These are phyloP conservation scores for Eueremaeus valkanovi DNA, from an alignment of 2,888 invertebrate species.

Conservation along the genomic window DNA sequence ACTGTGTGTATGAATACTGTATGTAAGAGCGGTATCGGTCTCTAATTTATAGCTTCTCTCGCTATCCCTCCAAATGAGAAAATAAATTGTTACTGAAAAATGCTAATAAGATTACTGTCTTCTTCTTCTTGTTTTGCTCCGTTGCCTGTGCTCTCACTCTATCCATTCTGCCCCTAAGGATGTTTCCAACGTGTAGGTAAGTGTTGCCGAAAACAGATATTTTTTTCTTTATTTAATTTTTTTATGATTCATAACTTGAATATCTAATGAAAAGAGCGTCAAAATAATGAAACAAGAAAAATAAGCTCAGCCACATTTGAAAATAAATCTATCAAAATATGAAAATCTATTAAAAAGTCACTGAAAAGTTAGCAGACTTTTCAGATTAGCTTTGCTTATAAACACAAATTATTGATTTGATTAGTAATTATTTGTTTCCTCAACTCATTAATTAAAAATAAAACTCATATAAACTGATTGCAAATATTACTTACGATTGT, in stretches of 20 bases:
- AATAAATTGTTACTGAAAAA: conserved; percentile 10
- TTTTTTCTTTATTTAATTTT: too few relatives aligned
- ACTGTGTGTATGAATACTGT: too few relatives aligned
- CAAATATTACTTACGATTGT: too few relatives aligned
- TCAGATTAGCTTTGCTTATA: too few relatives aligned
- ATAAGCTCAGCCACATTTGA: background rate
- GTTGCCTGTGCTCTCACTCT: background rate
- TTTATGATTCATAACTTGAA: background rate
- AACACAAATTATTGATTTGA: too few relatives aligned
- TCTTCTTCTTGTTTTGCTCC: background rate
- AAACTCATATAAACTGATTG: too few relatives aligned
- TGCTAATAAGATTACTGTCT: conserved; percentile 27
- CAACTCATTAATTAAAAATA: too few relatives aligned
- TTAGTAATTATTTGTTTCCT: too few relatives aligned
- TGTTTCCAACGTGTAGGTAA: conserved; percentile 20
- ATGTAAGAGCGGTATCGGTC: background rate
- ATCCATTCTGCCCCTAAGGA: background rate
- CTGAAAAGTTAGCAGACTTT: too few relatives aligned
- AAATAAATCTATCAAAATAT: background rate
- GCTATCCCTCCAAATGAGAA: background rate
- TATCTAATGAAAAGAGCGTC: background rate
- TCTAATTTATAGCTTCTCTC: conserved; percentile 7
- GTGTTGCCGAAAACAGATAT: conserved; percentile 1
- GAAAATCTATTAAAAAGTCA: too few relatives aligned
- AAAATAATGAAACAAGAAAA: background rate